Conservation (phyloP, 2,797 vertebrate species). For the Onychomys leucogaster region DNA sequence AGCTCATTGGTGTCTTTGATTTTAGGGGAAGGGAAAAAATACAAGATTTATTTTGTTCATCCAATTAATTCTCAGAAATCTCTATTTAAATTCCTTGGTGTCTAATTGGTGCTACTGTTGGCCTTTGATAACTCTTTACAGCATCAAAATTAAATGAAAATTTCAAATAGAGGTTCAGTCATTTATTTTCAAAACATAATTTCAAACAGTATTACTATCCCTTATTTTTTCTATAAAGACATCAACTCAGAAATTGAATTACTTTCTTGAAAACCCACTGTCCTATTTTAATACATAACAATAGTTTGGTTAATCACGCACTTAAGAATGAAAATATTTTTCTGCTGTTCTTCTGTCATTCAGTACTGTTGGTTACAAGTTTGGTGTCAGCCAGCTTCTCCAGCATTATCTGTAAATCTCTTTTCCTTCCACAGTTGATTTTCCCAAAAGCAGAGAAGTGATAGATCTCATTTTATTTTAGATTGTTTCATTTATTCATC, state of each 20-base stretch:
- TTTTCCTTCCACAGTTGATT: background rate
- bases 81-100: background rate
- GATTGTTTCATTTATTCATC: background rate
- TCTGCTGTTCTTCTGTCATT: background rate
- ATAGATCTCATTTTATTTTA: background rate
- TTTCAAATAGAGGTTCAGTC: background rate
- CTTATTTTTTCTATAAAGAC: background rate
- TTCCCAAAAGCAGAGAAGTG: background rate
- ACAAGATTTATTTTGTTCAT: background rate
- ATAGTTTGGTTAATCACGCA: background rate
- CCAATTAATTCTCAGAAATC: background rate
- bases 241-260: background rate
- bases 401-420: background rate
- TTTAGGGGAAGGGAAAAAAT: background rate
- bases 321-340: background rate
- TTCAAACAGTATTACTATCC: background rate
- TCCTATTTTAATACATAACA: background rate
- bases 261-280: too few relatives aligned
- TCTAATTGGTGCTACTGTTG: background rate
- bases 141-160: background rate
- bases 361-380: background rate
- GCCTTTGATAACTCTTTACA: background rate
- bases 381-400: background rate
- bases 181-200: background rate
- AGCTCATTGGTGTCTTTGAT: background rate